Evolutionary conservation across 2,888 invertebrate species (phyloP).

Genomic region (Endotricha flammealis): DNA sequence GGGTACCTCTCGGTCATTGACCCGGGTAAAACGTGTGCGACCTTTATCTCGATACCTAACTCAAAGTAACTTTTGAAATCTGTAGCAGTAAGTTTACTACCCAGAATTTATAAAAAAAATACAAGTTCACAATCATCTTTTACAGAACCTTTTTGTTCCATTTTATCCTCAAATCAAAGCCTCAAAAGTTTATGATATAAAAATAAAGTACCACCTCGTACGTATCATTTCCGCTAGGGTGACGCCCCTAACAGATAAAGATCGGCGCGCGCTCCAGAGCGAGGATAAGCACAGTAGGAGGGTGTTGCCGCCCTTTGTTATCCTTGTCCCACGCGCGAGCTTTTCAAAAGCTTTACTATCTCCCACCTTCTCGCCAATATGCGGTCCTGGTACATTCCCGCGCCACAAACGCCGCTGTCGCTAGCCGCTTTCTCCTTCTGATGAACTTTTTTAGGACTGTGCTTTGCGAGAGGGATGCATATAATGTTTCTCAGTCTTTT

Average conservation of each 20-base stretch:
- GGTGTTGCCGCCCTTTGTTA: conserved; percentile 29
- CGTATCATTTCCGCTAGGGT: too few species aligned
- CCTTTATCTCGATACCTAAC: too few species aligned
- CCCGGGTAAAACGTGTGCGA: conserved; percentile 18
- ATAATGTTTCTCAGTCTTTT: conserved; percentile 25
- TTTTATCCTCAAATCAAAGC: too few species aligned
- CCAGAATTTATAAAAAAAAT: too few species aligned
- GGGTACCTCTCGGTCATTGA: conserved; percentile 61
- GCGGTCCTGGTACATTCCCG: conserved; percentile 70
- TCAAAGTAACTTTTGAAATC: too few species aligned
- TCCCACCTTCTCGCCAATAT: conserved; percentile 33
- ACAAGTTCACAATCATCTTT: too few species aligned
- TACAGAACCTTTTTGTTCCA: too few species aligned
- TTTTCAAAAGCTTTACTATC: conserved; percentile 50
- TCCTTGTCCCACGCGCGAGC: conserved; percentile 54
- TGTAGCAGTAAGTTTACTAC: too few species aligned
- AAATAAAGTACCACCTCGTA: too few species aligned
- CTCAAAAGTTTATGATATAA: too few species aligned
- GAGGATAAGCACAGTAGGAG: conserved; percentile 41
- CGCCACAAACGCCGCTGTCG: conserved; percentile 68
- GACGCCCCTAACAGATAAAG: conserved; percentile 16
- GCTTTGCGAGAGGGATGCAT: conserved; percentile 31
- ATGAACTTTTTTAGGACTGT: conserved; percentile 44
- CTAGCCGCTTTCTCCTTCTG: conserved; percentile 76
- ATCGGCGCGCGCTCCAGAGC: conserved; percentile 24